Percentiles rank a stretch among this genome's conserved stretches.
Conservation (phyloP, 1,140 invertebrate species). For the Sitodiplosis mosellana region DNA sequence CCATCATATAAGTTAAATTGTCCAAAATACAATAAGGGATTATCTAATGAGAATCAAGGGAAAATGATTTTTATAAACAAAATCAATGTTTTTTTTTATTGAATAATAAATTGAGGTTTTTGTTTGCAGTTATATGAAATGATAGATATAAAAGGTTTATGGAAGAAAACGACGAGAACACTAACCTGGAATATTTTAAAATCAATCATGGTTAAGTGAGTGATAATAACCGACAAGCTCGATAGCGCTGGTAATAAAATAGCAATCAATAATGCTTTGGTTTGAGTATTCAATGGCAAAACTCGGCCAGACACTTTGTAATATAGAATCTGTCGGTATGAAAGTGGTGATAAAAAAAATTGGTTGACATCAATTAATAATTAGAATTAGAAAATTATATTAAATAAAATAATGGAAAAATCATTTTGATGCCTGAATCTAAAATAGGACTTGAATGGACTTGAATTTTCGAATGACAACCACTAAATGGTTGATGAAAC, state of each 20-base stretch:
- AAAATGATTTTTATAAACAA: conserved; percentile 1
- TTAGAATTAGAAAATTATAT: too few species aligned
- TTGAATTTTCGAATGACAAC: too few species aligned
- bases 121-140: too few species aligned
- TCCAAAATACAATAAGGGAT: conserved; percentile 45
- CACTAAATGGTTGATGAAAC: too few species aligned
- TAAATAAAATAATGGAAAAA: background rate
- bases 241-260: conserved; percentile 35
- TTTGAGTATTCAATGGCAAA: conserved; percentile 27
- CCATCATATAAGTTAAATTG: conserved; percentile 38
- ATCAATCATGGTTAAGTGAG: conserved; percentile 42
- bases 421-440: too few species aligned
- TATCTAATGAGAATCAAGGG: conserved; percentile 6
- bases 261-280: conserved; percentile 29
- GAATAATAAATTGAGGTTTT: too few species aligned
- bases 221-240: conserved; percentile 37
- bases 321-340: conserved; percentile 28
- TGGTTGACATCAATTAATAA: too few species aligned
- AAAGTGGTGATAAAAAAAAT: too few species aligned
- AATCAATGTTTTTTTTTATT: background rate
- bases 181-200: conserved; percentile 35
- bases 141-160: too few species aligned
- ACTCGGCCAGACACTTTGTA: conserved; percentile 29
- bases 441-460: too few species aligned
- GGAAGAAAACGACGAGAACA: background rate